A percentile compares a stretch with the other conserved stretches of the same genome.
phyloP scores from a whole-genome alignment of 2,888 invertebrate genomes.

The Amaurobius ferox region DNA sequence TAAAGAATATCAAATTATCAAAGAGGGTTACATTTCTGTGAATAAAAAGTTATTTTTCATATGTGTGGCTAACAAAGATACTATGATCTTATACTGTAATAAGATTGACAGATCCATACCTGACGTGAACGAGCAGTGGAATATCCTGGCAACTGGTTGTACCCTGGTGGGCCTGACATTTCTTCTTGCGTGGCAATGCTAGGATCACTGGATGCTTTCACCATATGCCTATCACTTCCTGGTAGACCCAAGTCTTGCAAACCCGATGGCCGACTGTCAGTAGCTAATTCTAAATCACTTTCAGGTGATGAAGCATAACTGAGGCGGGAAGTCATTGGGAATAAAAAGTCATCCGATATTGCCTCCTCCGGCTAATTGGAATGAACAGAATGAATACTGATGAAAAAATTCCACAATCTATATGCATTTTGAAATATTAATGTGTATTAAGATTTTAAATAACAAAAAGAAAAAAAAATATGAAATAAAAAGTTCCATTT shows the following conservation, averaged over 20 bases:
- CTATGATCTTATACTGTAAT: too few relatives aligned
- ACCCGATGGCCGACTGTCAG: slow-evolving; percentile 76
- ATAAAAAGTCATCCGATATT: slow-evolving; percentile 98
- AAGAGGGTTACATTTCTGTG: too few relatives aligned
- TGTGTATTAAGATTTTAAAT: too few relatives aligned
- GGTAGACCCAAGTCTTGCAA: slow-evolving; percentile 69
- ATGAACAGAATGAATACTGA: too few relatives aligned
- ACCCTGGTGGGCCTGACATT: slow-evolving; percentile 74
- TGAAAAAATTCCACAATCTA: too few relatives aligned
- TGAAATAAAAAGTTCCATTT: too few relatives aligned
- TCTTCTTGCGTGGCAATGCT: slow-evolving; percentile 96
- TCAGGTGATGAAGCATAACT: slow-evolving; percentile 98
- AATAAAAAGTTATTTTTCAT: too few relatives aligned
- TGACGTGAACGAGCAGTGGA: slow-evolving; percentile 41
- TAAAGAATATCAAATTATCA: too few relatives aligned
- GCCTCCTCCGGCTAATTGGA: slow-evolving; percentile 97
- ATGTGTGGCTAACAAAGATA: too few relatives aligned
- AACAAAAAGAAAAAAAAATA: too few relatives aligned
- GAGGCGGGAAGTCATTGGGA: slow-evolving; percentile 94
- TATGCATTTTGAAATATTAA: too few relatives aligned
- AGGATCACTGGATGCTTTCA: slow-evolving; percentile 94
- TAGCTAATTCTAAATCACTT: slow-evolving; percentile 87
- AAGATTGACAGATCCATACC: slow-evolving; percentile 10
- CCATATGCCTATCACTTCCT: slow-evolving; percentile 77
- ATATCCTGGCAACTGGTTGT: slow-evolving; percentile 57